Evolutionary conservation across 53 echinoderm and acorn worm species (phyloP).

Genomic region (Hippasteria phrygiana): DNA sequence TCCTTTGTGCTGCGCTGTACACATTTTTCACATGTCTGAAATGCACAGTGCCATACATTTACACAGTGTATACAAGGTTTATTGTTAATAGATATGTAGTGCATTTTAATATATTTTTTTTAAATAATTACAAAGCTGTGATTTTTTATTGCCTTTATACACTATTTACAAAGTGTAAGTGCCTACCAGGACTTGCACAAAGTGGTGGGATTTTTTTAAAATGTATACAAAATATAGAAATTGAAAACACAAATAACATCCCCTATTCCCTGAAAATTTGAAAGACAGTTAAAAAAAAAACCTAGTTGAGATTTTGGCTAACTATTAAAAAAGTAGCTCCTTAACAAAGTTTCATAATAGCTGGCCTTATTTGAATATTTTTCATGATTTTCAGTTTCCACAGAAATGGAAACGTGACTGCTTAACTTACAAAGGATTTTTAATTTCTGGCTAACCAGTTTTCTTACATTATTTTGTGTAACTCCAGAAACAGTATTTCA

Average conservation of each 20-base stretch:
- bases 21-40: background rate
- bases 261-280: conserved; percentile 49
- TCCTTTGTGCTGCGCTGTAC: background rate
- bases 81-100: background rate
- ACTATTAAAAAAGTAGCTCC: background rate
- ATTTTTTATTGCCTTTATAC: conserved; percentile 31
- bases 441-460: too few relatives aligned
- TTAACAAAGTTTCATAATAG: too few relatives aligned
- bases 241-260: conserved; percentile 29
- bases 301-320: background rate
- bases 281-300: conserved; percentile 40
- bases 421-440: too few relatives aligned
- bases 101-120: background rate
- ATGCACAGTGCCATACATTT: background rate
- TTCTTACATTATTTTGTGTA: too few relatives aligned
- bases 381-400: too few relatives aligned
- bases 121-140: background rate
- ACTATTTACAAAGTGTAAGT: conserved; percentile 53
- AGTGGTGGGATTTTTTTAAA: conserved; percentile 54
- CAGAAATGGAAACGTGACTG: too few relatives aligned
- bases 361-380: too few relatives aligned
- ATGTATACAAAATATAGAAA: conserved; percentile 65
- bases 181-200: conserved; percentile 25
- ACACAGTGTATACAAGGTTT: background rate
- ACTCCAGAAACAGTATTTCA: too few relatives aligned